phyloP scores from a whole-genome alignment of 2,113 vertebrate genomes.

The Riparia riparia region DNA sequence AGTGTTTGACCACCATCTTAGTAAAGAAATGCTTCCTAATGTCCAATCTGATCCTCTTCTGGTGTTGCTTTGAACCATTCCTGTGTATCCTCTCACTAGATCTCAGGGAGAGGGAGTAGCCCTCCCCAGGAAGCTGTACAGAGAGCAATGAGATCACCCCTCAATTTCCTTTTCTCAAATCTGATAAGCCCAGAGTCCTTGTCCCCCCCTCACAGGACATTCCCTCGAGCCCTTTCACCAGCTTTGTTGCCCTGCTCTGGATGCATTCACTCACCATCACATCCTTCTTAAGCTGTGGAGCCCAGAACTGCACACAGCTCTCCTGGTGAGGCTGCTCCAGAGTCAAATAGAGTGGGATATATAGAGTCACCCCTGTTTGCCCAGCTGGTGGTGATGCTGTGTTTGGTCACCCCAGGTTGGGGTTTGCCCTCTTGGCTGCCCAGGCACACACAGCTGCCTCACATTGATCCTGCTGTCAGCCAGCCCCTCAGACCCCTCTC shows the following conservation, averaged over 20 bases:
- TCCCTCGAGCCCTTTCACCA: background rate
- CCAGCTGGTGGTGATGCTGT: background rate
- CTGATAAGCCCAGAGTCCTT: background rate
- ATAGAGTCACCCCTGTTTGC: no score
- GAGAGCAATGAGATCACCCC: background rate
- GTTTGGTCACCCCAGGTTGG: background rate
- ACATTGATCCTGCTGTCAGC: background rate
- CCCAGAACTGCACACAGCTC: background rate
- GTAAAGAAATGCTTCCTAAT: background rate
- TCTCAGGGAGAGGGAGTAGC: background rate
- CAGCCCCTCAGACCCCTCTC: background rate
- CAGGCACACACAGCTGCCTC: background rate
- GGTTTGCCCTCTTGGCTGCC: background rate
- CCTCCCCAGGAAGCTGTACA: no score
- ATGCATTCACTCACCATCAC: background rate
- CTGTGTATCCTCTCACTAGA: background rate
- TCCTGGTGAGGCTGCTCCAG: background rate
- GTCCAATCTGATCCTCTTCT: background rate
- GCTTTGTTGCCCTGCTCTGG: background rate
- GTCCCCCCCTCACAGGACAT: background rate
- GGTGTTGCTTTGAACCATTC: background rate
- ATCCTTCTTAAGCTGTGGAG: background rate
- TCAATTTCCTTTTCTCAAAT: background rate
- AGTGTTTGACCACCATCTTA: background rate
- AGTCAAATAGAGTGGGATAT: background rate